These are phyloP conservation scores for Epinotia bilunana DNA, from an alignment of 2,888 invertebrate species.

Conservation along the genomic window DNA sequence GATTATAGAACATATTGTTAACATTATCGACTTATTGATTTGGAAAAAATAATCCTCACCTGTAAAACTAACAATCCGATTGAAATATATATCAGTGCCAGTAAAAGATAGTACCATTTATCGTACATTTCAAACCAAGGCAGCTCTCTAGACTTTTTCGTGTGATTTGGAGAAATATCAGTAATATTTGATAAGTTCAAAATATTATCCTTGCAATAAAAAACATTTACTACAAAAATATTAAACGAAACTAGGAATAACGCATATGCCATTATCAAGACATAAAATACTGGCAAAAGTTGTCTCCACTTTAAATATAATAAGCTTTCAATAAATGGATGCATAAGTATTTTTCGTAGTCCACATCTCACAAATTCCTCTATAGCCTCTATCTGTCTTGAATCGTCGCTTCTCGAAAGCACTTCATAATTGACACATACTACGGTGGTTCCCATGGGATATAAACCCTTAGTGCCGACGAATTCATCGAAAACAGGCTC, in stretches of 20 bases:
- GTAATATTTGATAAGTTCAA: neutral
- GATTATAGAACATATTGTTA: neutral
- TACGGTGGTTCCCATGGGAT: conserved; percentile 46
- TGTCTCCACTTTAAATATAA: conserved; percentile 64
- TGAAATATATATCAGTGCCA: conserved; percentile 15
- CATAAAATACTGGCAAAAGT: conserved; percentile 59
- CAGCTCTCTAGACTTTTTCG: conserved; percentile 25
- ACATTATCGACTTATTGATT: neutral
- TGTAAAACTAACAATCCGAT: conserved; percentile 9
- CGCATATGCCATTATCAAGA: conserved; percentile 57
- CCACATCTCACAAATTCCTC: conserved; percentile 60
- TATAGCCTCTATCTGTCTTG: conserved; percentile 59
- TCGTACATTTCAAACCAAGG: conserved; percentile 40
- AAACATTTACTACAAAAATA: conserved; percentile 50
- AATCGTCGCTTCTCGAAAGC: conserved; percentile 42
- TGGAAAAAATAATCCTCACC: neutral
- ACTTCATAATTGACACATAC: conserved; percentile 59
- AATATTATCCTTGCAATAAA: conserved; percentile 46
- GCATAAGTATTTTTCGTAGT: conserved; percentile 59
- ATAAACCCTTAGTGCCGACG: conserved; percentile 27
- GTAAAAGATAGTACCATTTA: conserved; percentile 14
- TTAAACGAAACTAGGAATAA: conserved; percentile 60
- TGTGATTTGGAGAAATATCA: neutral
- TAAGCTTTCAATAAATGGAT: conserved; percentile 68
- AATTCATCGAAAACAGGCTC: conserved; percentile 51